Percentiles rank a stretch among this genome's conserved stretches.
Conservation (phyloP, 53 echinoderm and acorn worm genomes). For the Astropecten irregularis region DNA sequence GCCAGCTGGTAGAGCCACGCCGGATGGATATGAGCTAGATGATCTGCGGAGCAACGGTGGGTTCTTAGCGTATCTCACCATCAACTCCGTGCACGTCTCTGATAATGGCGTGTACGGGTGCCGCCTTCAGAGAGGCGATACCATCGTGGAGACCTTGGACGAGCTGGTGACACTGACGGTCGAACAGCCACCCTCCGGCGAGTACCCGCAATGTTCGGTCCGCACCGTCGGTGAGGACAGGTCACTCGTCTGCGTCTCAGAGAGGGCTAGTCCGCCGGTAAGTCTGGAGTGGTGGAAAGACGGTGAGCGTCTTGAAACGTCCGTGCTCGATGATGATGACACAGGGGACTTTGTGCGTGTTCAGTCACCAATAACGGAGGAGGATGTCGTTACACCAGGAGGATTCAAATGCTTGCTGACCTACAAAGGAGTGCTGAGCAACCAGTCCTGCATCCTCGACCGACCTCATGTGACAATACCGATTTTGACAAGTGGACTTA, state of each 20-base stretch:
- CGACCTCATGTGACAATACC: constrained; percentile 1
- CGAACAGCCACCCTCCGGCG: constrained; percentile 12
- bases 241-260: constrained; percentile 6
- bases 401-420: constrained; percentile 21
- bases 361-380: not conserved
- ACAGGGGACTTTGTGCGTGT: constrained; percentile 3
- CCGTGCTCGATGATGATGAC: not conserved
- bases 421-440: not conserved
- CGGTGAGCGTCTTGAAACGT: constrained; percentile 7
- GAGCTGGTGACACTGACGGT: not conserved
- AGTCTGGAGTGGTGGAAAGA: constrained; percentile 33
- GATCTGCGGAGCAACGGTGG: not conserved
- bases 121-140: constrained; percentile 3
- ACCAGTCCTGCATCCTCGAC: constrained; percentile 10
- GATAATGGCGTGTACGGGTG: constrained; percentile 21
- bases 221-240: not conserved
- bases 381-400: not conserved
- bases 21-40: not conserved
- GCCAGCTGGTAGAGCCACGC: not conserved
- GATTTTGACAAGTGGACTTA: not conserved
- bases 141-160: not conserved
- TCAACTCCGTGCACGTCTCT: not conserved
- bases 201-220: constrained; percentile 22
- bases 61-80: constrained; percentile 4
- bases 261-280: constrained; percentile 20